Evolutionary conservation across 2,113 vertebrate genomes (phyloP), one percentile per base, ranked within the genome.

Genomic region (Nothocercus julius): DNA sequence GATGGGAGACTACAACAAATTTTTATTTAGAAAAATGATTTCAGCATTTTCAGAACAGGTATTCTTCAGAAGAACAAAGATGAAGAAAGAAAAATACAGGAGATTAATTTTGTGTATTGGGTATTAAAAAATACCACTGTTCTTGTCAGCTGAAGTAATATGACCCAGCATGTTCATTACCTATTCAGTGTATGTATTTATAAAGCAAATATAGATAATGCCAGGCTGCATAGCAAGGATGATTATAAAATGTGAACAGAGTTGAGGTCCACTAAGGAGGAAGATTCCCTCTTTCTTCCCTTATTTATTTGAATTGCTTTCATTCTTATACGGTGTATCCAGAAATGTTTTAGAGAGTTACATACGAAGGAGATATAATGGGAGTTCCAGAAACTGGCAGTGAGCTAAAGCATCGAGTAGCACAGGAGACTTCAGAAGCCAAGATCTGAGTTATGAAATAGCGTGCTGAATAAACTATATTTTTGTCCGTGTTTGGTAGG

Each of bases 11-110:
- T 8, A 13, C 56, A 38, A 28, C 1, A 70, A 42, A 9, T 30
- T 85, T 76, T 84, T 87, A 51, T 61, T 84, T 66, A 69, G 61
- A 66, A 58, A 32, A 53, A 7, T 36, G 1, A 30, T 90, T 82
- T 64, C 44, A 76, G 20, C 21, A 6, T 78, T 89, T 70, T 32
- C 12, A 47, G 25, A n/a, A 6, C 4, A 40, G 7, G 2, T 74
- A 9, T 70, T 84, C 25, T 74, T 89, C 56, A 87, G 36, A 90
- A 84, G 74, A 85, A 58, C 28, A 12, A 44, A 87, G 27, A 9
- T 61, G 18, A 4, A 30, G 27, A 54, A 69, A 64, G 47, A 72
- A 67, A 32, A 72, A 17, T 38, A 59, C 17, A 24, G 27, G 13
- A 49, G 5, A 28, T 53, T 36, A 36, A 36, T 36, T 36, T 36